Conservation (phyloP, 2,797 vertebrate genomes). For the Prionace glauca region DNA sequence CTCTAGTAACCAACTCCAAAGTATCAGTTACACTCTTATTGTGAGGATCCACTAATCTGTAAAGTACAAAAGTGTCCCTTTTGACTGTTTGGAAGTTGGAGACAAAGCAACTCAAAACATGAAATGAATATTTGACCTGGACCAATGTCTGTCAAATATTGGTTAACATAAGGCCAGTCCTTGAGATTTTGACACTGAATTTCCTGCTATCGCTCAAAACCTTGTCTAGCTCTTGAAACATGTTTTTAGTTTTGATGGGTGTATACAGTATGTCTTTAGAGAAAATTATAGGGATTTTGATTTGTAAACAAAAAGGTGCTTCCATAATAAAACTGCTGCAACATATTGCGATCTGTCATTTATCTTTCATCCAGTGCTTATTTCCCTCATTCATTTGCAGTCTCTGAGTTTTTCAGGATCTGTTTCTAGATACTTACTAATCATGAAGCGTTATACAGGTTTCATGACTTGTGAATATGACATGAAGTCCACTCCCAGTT, state of each 20-base stretch:
- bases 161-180: neutral
- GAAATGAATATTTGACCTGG: neutral
- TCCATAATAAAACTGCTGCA: neutral
- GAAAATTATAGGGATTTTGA: neutral
- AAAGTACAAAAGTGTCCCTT: neutral
- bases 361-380: neutral
- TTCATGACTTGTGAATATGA: neutral
- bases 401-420: neutral
- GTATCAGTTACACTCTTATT: neutral
- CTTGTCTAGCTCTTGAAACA: neutral
- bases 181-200: neutral
- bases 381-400: neutral
- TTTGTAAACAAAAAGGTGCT: neutral
- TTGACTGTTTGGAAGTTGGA: neutral
- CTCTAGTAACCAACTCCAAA: neutral
- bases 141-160: neutral
- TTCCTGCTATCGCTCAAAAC: neutral
- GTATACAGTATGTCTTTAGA: neutral
- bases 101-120: constrained; percentile 10
- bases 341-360: neutral
- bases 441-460: neutral
- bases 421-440: neutral
- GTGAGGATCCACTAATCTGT: neutral
- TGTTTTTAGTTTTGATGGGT: neutral
- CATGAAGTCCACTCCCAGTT: neutral